Percentiles rank a stretch among this genome's conserved stretches.
Conservation (phyloP, 1,140 invertebrate genomes). For the Cydia strobilella region DNA sequence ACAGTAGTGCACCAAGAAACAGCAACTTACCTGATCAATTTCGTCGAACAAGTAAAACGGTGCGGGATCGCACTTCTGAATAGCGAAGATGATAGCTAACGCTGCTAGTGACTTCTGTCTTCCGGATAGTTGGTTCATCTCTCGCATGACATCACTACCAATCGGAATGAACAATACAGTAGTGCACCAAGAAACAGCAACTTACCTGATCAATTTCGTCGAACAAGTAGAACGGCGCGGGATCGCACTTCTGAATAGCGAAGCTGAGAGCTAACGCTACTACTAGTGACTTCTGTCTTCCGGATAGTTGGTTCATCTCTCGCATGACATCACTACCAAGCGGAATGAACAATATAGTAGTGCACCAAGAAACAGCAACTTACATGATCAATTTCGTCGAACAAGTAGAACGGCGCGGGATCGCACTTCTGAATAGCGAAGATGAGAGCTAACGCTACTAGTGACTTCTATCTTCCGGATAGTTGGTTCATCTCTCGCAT, state of each 20-base stretch:
- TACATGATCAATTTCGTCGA: no score
- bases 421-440: no score
- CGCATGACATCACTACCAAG: no score
- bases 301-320: no score
- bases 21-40: conserved; percentile 92
- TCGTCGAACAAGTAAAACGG: conserved; percentile 99
- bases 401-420: no score
- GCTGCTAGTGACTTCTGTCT: conserved; percentile 99
- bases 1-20: not conserved
- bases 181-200: not conserved
- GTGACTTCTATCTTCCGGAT: conserved; percentile 99
- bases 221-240: conserved; percentile 99
- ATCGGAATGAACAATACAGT: no score
- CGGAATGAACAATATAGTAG: no score
- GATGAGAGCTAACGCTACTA: no score
- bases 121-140: conserved; percentile 98
- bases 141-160: no score
- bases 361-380: no score
- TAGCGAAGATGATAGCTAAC: conserved; percentile 98
- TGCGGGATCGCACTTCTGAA: conserved; percentile 99
- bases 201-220: conserved; percentile 98
- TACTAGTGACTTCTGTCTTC: no score
- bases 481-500: conserved; percentile 99
- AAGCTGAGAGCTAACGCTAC: conserved; percentile 98
- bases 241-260: conserved; percentile 99